phyloP scores from a whole-genome alignment of 2,888 invertebrate species.

The Globia sparganii region DNA sequence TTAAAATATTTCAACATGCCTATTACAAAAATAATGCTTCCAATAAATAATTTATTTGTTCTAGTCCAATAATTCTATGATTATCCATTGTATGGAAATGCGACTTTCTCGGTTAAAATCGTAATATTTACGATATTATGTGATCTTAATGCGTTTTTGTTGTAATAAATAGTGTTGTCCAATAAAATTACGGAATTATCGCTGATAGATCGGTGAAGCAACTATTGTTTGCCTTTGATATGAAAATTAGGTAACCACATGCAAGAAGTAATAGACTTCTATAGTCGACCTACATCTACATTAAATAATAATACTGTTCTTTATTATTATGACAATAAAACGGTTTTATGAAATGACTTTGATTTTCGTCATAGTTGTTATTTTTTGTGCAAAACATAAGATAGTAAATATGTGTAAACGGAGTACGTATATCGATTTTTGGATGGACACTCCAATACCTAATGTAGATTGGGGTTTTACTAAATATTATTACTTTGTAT shows the following conservation, averaged over 20 bases:
- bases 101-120: slow-evolving; percentile 23
- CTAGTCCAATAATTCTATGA: slow-evolving; percentile 19
- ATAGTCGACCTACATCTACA: background rate
- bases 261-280: background rate
- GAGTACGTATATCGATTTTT: background rate
- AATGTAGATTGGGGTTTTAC: background rate
- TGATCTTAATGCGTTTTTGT: slow-evolving; percentile 17
- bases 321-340: background rate
- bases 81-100: slow-evolving; percentile 38
- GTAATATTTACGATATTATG: slow-evolving; percentile 22
- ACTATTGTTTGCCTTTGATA: slow-evolving; percentile 13
- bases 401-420: background rate
- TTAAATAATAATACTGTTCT: background rate
- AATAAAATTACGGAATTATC: slow-evolving; percentile 31
- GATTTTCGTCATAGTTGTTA: background rate
- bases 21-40: background rate
- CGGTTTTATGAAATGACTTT: background rate
- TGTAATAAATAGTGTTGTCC: slow-evolving; percentile 29
- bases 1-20: background rate
- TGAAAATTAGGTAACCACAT: slow-evolving; percentile 14
- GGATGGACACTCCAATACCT: background rate
- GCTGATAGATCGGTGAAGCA: slow-evolving; percentile 26
- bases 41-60: slow-evolving; percentile 37
- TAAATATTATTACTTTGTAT: background rate
- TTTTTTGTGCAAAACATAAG: background rate